Conservation (phyloP, 2,888 invertebrate genomes). For the Barypeithes pellucidus region DNA sequence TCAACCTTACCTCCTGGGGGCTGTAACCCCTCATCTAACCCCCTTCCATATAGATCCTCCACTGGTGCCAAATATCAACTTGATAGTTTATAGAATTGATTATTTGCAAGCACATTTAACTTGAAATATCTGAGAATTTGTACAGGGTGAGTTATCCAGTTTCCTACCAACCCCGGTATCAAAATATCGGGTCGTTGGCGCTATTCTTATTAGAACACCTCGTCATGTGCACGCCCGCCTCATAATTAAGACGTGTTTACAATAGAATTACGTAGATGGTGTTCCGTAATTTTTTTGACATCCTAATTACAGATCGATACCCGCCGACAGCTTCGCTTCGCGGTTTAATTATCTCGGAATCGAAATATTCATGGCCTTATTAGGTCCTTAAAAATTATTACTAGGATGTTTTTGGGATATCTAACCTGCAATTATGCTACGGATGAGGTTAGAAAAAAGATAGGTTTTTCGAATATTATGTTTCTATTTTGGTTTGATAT, state of each 20-base stretch:
- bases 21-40: too few species aligned
- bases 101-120: too few species aligned
- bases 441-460: neutral
- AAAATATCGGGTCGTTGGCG: slow-evolving; percentile 23
- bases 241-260: slow-evolving; percentile 54
- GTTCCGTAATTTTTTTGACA: slow-evolving; percentile 47
- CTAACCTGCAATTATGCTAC: slow-evolving; percentile 33
- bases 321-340: slow-evolving; percentile 40
- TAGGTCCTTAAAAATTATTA: slow-evolving; percentile 44
- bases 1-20: too few species aligned
- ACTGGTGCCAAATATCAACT: too few species aligned
- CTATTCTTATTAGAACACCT: slow-evolving; percentile 42
- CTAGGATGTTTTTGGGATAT: slow-evolving; percentile 37
- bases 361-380: slow-evolving; percentile 38
- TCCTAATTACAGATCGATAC: slow-evolving; percentile 51
- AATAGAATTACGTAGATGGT: slow-evolving; percentile 51
- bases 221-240: slow-evolving; percentile 45
- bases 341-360: slow-evolving; percentile 48
- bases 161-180: slow-evolving; percentile 4
- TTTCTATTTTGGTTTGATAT: too few species aligned
- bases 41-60: too few species aligned
- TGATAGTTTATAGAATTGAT: too few species aligned
- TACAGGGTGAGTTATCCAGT: neutral
- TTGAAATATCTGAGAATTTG: too few species aligned
- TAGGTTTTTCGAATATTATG: too few species aligned